Conservation (phyloP, 92 coral and sea anemone species). For the Heliopora coerulea region DNA sequence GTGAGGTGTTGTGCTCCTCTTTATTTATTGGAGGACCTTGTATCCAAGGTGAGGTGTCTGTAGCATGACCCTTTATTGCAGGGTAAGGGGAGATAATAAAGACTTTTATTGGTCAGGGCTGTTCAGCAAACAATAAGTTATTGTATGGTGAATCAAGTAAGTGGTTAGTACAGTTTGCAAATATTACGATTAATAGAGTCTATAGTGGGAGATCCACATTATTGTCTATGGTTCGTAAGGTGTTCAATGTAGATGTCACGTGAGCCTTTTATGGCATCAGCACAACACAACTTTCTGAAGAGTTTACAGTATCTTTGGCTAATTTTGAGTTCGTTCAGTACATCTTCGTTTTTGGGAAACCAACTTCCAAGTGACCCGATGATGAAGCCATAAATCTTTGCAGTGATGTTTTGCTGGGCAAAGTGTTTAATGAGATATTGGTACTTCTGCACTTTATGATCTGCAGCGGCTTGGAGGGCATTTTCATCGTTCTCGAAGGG, state of each 20-base stretch:
- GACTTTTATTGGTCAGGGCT: no score
- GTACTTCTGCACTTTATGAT: constrained; percentile 1
- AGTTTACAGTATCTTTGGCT: constrained; percentile 1
- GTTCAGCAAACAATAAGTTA: no score
- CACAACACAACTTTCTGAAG: constrained; percentile 11
- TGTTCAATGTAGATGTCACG: constrained; percentile 16
- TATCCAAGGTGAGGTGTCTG: no score
- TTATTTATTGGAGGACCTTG: no score
- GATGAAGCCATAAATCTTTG: constrained; percentile 2
- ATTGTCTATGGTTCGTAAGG: neutral
- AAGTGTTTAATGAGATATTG: neutral
- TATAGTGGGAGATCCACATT: no score
- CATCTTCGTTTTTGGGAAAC: constrained; percentile 8
- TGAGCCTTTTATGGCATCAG: no score
- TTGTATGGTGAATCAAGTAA: no score
- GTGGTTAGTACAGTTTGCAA: no score
- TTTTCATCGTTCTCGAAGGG: constrained; percentile 19
- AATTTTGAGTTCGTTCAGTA: neutral
- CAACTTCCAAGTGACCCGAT: constrained; percentile 14
- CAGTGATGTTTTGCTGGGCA: neutral
- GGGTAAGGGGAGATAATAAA: no score
- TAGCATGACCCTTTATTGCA: no score
- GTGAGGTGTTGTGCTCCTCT: no score
- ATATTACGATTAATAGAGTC: no score
- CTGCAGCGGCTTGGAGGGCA: constrained; percentile 7